These are phyloP conservation scores for Graphium colonna DNA, from an alignment of 2,888 invertebrate species.

Conservation along the genomic window DNA sequence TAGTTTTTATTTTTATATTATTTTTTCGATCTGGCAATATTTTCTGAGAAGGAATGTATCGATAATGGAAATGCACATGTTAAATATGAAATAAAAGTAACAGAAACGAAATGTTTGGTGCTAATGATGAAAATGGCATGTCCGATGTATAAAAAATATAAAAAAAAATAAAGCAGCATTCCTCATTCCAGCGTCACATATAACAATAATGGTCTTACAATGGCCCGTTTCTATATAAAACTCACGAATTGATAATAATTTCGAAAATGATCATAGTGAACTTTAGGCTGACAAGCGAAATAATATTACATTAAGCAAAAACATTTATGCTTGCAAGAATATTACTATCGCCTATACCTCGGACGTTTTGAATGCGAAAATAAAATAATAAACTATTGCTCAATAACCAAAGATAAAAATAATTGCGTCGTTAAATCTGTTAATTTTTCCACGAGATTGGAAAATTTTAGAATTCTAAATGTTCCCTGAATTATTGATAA, in stretches of 20 bases:
- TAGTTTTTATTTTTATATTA: no score
- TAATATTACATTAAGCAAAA: no score
- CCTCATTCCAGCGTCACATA: neutral
- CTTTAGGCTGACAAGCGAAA: no score
- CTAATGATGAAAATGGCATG: slow-evolving; percentile 20
- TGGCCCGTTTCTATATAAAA: slow-evolving; percentile 4
- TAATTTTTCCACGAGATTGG: no score
- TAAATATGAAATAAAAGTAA: slow-evolving; percentile 18
- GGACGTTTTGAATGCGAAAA: no score
- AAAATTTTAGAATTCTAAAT: no score
- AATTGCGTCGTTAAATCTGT: neutral
- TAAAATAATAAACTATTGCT: neutral
- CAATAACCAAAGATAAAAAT: neutral
- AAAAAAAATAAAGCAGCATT: slow-evolving; percentile 19
- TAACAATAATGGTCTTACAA: neutral
- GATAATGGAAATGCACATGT: slow-evolving; percentile 18
- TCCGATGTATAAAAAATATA: no score
- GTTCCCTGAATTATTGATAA: no score
- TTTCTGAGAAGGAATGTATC: neutral
- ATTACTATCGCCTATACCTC: no score
- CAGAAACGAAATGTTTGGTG: slow-evolving; percentile 37
- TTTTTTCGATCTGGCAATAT: no score
- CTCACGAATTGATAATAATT: neutral
- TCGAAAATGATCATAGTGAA: no score
- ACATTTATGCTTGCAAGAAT: no score